phyloP scores from a whole-genome alignment of 2,888 invertebrate species.

The Meganola albula region DNA sequence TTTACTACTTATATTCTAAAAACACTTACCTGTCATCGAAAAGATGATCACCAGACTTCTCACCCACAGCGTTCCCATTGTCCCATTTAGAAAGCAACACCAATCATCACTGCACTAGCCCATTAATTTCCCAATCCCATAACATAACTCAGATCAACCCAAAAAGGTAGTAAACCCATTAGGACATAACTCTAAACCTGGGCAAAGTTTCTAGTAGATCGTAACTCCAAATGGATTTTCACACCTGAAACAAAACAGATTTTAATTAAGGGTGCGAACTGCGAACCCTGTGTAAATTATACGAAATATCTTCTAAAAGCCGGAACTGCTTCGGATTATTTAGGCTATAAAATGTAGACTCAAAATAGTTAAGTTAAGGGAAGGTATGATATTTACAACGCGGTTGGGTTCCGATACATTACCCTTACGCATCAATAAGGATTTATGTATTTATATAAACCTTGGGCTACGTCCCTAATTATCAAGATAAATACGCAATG shows the following conservation, averaged over 20 bases:
- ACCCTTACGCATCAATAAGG: no score
- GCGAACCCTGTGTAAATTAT: constrained; percentile 22
- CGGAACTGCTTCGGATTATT: constrained; percentile 27
- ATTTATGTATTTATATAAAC: no score
- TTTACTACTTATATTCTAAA: background rate
- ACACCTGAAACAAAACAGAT: constrained; percentile 55
- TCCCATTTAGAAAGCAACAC: constrained; percentile 27
- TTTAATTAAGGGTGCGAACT: constrained; percentile 25
- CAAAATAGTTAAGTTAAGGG: constrained; percentile 32
- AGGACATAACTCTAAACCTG: no score
- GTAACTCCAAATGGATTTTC: constrained; percentile 20
- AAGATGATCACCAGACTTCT: constrained; percentile 41
- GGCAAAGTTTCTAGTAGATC: constrained; percentile 26
- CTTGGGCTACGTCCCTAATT: no score
- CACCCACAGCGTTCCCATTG: constrained; percentile 50
- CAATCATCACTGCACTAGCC: constrained; percentile 13
- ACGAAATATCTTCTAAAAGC: constrained; percentile 21
- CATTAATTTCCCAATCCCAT: constrained; percentile 10
- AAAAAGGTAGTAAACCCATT: no score
- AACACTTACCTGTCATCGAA: constrained; percentile 57
- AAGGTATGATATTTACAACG: no score
- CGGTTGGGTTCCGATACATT: no score
- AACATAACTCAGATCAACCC: no score
- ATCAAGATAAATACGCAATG: no score
- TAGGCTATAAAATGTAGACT: constrained; percentile 24